A percentile compares a stretch with the other conserved stretches of the same genome.
phyloP scores from a whole-genome alignment of 2,113 vertebrate genomes.

The Stegostoma tigrinum region DNA sequence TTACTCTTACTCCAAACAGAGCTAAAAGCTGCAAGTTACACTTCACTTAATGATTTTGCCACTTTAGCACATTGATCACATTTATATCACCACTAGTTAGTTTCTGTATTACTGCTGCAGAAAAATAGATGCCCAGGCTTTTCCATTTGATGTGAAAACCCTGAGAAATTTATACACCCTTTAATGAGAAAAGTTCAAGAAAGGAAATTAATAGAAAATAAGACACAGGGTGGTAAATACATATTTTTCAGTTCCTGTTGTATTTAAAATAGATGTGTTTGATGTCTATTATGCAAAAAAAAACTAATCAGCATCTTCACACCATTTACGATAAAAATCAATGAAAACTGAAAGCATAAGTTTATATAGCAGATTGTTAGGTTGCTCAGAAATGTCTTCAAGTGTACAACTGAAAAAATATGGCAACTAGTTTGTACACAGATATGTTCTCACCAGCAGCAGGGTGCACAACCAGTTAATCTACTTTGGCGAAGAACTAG shows the following conservation, averaged over 20 bases:
- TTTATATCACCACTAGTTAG: background rate
- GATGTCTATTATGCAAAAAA: background rate
- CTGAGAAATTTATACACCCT: background rate
- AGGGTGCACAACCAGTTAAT: background rate
- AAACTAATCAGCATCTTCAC: background rate
- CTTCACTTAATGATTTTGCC: background rate
- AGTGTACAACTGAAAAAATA: background rate
- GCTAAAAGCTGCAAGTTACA: background rate
- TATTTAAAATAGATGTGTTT: background rate
- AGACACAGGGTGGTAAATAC: background rate
- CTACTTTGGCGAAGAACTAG: background rate
- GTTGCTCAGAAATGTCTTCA: background rate
- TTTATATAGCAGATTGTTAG: background rate
- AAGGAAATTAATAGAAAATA: conserved; percentile 3
- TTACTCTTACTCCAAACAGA: background rate
- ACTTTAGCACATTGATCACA: background rate
- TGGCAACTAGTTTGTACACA: background rate
- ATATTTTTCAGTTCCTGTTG: no score
- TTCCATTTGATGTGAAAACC: background rate
- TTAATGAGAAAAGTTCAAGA: background rate
- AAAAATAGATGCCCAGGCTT: background rate
- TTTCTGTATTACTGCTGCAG: background rate
- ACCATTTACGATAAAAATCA: background rate
- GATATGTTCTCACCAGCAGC: background rate
- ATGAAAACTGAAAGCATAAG: background rate